Evolutionary conservation across 1,140 invertebrate species (phyloP).

Genomic region (Andrena cerasifolii): DNA sequence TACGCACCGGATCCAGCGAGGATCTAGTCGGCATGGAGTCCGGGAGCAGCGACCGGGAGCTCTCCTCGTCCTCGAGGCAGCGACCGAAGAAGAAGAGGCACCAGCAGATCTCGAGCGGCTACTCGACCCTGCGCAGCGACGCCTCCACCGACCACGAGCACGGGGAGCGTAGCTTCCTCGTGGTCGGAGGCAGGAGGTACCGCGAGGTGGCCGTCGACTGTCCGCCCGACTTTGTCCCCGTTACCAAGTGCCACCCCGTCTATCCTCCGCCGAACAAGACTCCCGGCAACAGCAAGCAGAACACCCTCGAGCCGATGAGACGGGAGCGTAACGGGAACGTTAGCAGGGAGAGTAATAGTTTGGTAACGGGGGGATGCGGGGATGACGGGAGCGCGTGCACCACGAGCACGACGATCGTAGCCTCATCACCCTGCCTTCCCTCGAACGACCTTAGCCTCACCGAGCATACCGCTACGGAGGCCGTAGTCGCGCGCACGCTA

Average conservation of each 20-base stretch:
- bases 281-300: slow-evolving; percentile 66
- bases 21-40: slow-evolving; percentile 78
- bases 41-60: slow-evolving; percentile 45
- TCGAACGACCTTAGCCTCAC: slow-evolving; percentile 43
- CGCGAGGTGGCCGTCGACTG: slow-evolving; percentile 90
- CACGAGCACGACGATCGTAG: slow-evolving; percentile 15
- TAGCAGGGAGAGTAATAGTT: slow-evolving; percentile 36
- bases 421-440: slow-evolving; percentile 36
- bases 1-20: slow-evolving; percentile 81
- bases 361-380: neutral
- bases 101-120: slow-evolving; percentile 78
- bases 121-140: slow-evolving; percentile 81
- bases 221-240: slow-evolving; percentile 89
- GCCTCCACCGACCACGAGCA: slow-evolving; percentile 72
- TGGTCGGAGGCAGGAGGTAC: slow-evolving; percentile 77
- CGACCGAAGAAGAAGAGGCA: slow-evolving; percentile 72
- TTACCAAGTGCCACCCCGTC: slow-evolving; percentile 88
- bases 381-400: slow-evolving; percentile 27
- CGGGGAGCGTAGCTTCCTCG: slow-evolving; percentile 50
- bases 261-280: slow-evolving; percentile 85
- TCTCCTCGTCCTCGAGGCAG: slow-evolving; percentile 63
- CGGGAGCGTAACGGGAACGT: slow-evolving; percentile 50
- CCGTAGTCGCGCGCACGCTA: slow-evolving; percentile 59
- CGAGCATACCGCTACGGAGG: slow-evolving; percentile 57
- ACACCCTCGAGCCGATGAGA: slow-evolving; percentile 66